Base-by-base conservation (phyloP, 2,113 vertebrate species). In the Tragelaphus scriptus region DNA sequence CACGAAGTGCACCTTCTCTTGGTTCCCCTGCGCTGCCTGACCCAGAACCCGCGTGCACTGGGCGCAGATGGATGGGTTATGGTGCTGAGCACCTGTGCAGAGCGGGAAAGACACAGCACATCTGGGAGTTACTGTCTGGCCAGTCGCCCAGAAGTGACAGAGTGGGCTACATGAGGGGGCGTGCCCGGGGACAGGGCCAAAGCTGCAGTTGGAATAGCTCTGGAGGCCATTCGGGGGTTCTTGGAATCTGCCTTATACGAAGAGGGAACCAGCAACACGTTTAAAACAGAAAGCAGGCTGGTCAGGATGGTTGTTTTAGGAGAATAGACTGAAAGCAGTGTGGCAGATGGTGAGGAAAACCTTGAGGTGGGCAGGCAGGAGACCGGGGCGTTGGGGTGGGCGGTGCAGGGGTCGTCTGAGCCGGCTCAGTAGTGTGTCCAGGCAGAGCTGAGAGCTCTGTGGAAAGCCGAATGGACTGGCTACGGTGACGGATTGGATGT, bases 211-310 rank as follows among this genome's bases (percentile, higher is more conserved):
- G 32, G 3, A 68, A 51, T 58, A 53, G 58, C 81, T 40, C 32
- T 21, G 17, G 56, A 65, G 88, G 81, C 92, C 28, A 12, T 2
- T 8, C 51, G 1, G 19, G 55, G 14, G 40, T 19, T 82, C 56
- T 44, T 80, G 28, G 63, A 58, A 51, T 80, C 88, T 51, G 26
- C 49, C 82, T 77, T 26, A 15, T 21, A 40, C 0, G 0, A 32
- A 84, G 53, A 26, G 49, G 32, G 91, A 51, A 44, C 68, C 36
- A 58, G 61, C 36, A 53, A 14, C 47, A 56, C 26, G 53, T 91
- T 93, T n/a, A 90, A 94, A 63, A 49, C 40, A 86, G 53, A 71
- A 92, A 71, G 49, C 63, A 53, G 53, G 28, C 40, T 28, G 63
- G 30, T 85, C 49, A 10, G 36, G 61, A 36, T 21, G 58, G 3